Evolutionary conservation across 2,113 vertebrate species (phyloP), one percentile per base, ranked within the genome.

Genomic region (Cichladusa arquata): DNA sequence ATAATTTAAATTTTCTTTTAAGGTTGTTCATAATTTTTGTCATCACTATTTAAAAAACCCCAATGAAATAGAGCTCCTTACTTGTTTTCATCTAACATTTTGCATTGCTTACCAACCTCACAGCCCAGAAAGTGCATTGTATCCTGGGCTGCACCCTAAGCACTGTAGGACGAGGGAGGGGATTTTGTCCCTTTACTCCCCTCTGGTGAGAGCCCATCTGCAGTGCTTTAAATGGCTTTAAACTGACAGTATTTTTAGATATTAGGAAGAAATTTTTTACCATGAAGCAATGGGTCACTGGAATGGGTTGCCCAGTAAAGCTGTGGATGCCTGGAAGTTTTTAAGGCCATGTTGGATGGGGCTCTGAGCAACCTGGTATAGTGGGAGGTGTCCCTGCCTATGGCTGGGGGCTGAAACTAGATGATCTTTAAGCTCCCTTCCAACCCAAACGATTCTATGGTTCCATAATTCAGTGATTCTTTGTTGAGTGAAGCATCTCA

Each of bases 111-210:
- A 58, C 28, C 26, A 67, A 10, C 22, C 78, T 67, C 20, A 38
- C 29, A 74, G 61, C 53, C 38, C 69, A 60, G 47, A 82, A 53
- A 61, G 29, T 5, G 3, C 33, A 14, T 4, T 34, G n/a, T 31
- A 20, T 15, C 70, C 19, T 47, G n/a, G 61, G 24, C 61, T 82
- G 24, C n/a, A 67, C 22, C 14, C 47, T 53, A 45, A 53, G 53
- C 19, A 38, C 10, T 0, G 0, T 11, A 19, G 19, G 19, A 8
- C 1, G 0, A 74, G 11, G 45, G 61, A 89, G 53, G 11, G 14
- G 29, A 47, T 40, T 61, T 45, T 1, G 0, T 14, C 11, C 23
- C 24, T 76, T 51, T 76, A 8, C 14, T 31, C 28, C 13, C 6
- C 23, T 47, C 38, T 54, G 54, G 29, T 53, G 40, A 82, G 29